Conservation (phyloP, 2,113 vertebrate species). For the Oncorhynchus kisutch region DNA sequence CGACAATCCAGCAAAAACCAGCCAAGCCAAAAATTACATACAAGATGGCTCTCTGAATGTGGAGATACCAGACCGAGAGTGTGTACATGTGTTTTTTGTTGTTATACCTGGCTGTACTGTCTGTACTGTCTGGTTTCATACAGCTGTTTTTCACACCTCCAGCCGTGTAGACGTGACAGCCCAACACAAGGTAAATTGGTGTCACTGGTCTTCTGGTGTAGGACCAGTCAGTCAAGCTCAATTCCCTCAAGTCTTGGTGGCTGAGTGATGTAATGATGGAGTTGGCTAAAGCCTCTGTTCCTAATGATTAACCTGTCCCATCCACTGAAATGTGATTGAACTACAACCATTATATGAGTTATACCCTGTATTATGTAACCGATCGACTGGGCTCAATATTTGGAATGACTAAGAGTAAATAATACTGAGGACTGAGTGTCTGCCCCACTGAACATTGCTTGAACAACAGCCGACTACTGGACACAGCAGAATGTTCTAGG, state of each 20-base stretch:
- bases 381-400: too few relatives aligned
- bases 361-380: neutral
- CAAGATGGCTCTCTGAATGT: too few relatives aligned
- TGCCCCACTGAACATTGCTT: neutral
- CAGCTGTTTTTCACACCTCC: neutral
- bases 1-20: too few relatives aligned
- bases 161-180: neutral
- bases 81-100: neutral
- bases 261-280: neutral
- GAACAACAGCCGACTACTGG: neutral
- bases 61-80: neutral
- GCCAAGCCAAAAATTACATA: too few relatives aligned
- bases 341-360: neutral
- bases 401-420: too few relatives aligned
- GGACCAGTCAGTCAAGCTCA: constrained; percentile 22
- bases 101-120: too few relatives aligned
- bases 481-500: too few relatives aligned
- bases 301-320: too few relatives aligned
- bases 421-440: neutral
- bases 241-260: constrained; percentile 1
- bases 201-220: constrained; percentile 3
- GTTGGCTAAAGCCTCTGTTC: neutral
- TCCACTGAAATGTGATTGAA: constrained; percentile 3
- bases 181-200: constrained; percentile 8
- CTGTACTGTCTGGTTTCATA: too few relatives aligned